Percentiles rank a stretch among this genome's conserved stretches.
Conservation (phyloP, 2,797 vertebrate species). For the Lepilemur septentrionalis region DNA sequence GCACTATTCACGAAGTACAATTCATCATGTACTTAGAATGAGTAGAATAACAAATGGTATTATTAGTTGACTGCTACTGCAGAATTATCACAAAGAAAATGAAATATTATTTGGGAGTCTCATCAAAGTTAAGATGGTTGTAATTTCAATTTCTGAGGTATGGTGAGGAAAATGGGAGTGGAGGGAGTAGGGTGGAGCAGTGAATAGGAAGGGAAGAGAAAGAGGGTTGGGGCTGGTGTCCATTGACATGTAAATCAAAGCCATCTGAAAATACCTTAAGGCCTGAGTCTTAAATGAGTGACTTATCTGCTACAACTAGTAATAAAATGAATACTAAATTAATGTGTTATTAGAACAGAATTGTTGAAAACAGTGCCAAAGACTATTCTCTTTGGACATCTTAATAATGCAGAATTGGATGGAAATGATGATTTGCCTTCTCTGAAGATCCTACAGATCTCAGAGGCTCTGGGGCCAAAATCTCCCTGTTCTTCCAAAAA, state of each 20-base stretch:
- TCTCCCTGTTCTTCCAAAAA: background rate
- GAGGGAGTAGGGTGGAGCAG: too few species aligned
- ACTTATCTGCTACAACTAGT: background rate
- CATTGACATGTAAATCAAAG: conserved; percentile 27
- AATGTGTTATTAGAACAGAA: conserved; percentile 8
- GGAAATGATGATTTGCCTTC: background rate
- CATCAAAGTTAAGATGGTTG: background rate
- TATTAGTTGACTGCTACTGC: background rate
- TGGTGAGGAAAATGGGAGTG: background rate
- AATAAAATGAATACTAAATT: conserved; percentile 10
- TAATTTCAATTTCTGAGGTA: background rate
- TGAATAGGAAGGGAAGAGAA: background rate
- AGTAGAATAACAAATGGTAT: background rate
- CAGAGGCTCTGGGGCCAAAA: background rate
- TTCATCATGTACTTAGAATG: background rate
- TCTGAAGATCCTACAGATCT: background rate
- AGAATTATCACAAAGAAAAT: conserved; percentile 3
- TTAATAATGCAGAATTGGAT: background rate
- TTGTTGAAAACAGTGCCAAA: conserved; percentile 30
- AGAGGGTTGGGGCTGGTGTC: background rate
- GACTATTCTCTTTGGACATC: background rate
- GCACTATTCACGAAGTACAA: background rate
- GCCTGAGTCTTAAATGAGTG: background rate
- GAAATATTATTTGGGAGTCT: background rate
- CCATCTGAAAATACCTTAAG: background rate